Conservation (phyloP, 35 echinoderm and acorn worm genomes). For the Heliocidaris erythrogramma region DNA sequence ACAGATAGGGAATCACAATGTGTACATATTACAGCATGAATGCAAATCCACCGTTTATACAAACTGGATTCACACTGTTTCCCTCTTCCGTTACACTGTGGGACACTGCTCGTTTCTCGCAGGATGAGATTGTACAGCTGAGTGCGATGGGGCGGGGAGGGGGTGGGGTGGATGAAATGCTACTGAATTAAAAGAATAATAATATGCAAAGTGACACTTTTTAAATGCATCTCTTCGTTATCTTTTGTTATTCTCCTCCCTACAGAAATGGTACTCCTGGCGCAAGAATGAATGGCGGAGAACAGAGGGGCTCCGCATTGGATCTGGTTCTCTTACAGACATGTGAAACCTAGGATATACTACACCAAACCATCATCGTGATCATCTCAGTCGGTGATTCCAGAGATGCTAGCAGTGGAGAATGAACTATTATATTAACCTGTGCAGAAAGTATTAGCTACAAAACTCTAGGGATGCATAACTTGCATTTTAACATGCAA, state of each 20-base stretch:
- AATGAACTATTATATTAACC: neutral
- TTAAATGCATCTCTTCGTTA: neutral
- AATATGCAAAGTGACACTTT: too few relatives aligned
- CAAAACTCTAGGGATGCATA: too few relatives aligned
- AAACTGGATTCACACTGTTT: too few relatives aligned
- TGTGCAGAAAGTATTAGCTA: neutral
- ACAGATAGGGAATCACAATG: too few relatives aligned
- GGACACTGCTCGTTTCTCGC: too few relatives aligned
- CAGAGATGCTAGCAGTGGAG: neutral
- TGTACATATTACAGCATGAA: too few relatives aligned
- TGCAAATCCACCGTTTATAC: too few relatives aligned
- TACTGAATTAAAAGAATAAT: neutral
- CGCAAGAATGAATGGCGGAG: slow-evolving; percentile 34
- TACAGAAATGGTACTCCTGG: slow-evolving; percentile 42
- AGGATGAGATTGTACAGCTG: neutral
- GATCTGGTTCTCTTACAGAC: slow-evolving; percentile 14
- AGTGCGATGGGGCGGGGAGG: neutral
- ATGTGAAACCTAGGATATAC: neutral
- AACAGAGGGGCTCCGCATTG: slow-evolving; percentile 22
- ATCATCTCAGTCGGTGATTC: neutral
- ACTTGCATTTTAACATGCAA: too few relatives aligned
- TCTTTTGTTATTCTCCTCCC: neutral
- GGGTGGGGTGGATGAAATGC: neutral
- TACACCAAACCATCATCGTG: neutral
- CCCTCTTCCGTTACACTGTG: too few relatives aligned